Percentiles rank a stretch among this genome's conserved stretches.
phyloP scores from a whole-genome alignment of 2,113 vertebrate genomes.

The Bubo blakistoni region DNA sequence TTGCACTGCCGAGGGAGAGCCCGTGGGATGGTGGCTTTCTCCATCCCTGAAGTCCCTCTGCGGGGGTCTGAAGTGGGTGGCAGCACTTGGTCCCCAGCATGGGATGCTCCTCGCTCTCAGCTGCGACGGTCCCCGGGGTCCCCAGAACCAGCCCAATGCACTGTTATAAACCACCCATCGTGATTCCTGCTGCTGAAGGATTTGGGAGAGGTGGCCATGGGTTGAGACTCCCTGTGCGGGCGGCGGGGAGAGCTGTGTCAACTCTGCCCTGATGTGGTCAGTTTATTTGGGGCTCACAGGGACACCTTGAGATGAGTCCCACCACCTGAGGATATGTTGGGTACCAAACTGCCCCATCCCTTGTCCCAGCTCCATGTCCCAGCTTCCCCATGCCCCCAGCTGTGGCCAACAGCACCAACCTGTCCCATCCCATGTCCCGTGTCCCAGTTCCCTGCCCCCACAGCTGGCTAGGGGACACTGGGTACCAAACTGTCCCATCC shows the following conservation, averaged over 20 bases:
- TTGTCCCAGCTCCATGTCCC: not conserved
- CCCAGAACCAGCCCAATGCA: rapidly evolving
- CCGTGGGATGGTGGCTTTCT: not conserved
- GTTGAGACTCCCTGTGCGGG: rapidly evolving
- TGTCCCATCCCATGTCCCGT: not conserved
- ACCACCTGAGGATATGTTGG: not conserved
- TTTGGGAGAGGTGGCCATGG: not conserved
- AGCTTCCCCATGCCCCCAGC: not conserved
- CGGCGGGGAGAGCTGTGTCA: rapidly evolving
- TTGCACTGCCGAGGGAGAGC: not conserved
- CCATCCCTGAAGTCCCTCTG: not conserved
- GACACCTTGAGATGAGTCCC: not conserved
- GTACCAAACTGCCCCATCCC: not conserved
- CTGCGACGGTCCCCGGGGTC: not conserved
- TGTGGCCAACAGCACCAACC: not conserved
- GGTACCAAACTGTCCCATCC: not conserved
- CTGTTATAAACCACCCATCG: not conserved
- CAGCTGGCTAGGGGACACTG: not conserved
- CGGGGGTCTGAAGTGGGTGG: not conserved
- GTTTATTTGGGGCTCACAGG: not conserved
- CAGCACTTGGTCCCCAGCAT: not conserved
- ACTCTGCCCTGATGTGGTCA: not conserved
- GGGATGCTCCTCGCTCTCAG: not conserved
- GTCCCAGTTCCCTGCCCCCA: not conserved
- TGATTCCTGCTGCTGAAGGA: not conserved